Evolutionary conservation across 2,797 vertebrate genomes (phyloP).

Genomic region (Enteromius anoplus): DNA sequence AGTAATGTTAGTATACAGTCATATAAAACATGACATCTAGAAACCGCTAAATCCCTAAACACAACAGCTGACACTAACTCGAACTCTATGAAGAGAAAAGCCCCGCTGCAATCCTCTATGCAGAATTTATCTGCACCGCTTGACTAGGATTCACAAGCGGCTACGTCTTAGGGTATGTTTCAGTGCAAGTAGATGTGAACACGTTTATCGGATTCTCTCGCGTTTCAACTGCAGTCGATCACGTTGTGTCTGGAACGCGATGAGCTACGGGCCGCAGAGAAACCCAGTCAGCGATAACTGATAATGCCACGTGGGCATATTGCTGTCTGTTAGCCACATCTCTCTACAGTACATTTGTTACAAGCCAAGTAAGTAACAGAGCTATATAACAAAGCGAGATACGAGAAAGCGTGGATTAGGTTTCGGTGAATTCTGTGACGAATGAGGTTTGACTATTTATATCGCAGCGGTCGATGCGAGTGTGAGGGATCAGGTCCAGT

Average conservation of each 20-base stretch:
- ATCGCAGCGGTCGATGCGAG: slow-evolving; percentile 8
- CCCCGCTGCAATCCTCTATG: slow-evolving; percentile 4
- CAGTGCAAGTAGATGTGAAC: slow-evolving; percentile 26
- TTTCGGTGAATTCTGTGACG: slow-evolving; percentile 18
- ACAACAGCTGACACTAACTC: background rate
- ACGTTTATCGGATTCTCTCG: slow-evolving; percentile 29
- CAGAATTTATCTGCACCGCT: slow-evolving; percentile 24
- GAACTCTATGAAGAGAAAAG: background rate
- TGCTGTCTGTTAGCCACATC: slow-evolving; percentile 41
- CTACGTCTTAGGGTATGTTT: slow-evolving; percentile 24
- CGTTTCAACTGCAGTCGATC: slow-evolving; percentile 34
- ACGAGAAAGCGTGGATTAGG: slow-evolving; percentile 12
- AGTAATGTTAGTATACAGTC: background rate
- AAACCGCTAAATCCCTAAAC: slow-evolving; percentile 4
- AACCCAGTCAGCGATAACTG: slow-evolving; percentile 42
- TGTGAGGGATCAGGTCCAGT: slow-evolving; percentile 18
- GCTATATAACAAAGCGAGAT: slow-evolving; percentile 30
- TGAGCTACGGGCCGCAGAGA: slow-evolving; percentile 20
- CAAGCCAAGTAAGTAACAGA: slow-evolving; percentile 41
- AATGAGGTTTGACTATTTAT: slow-evolving; percentile 37
- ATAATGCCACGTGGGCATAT: slow-evolving; percentile 42
- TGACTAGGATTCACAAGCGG: slow-evolving; percentile 28
- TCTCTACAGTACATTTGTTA: slow-evolving; percentile 41
- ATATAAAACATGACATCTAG: background rate
- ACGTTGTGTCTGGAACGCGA: slow-evolving; percentile 31